Evolutionary conservation across 2,888 invertebrate genomes (phyloP).

Genomic region (Dicranocentrus wangi): DNA sequence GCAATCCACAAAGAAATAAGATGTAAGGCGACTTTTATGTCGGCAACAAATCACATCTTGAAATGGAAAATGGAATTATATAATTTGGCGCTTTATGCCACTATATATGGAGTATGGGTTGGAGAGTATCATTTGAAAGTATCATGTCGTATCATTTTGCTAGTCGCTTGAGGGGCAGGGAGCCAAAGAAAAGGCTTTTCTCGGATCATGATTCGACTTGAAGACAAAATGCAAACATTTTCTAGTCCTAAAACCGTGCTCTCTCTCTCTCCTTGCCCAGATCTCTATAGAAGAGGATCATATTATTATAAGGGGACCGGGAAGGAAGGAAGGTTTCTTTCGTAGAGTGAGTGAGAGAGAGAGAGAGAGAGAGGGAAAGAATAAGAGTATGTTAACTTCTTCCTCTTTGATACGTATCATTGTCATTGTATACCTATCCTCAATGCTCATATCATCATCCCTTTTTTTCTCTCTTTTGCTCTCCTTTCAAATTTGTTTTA

Average conservation of each 20-base stretch:
- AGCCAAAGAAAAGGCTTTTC: conserved; percentile 64
- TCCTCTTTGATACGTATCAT: conserved; percentile 61
- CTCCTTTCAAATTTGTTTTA: conserved; percentile 55
- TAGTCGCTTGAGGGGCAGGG: conserved; percentile 62
- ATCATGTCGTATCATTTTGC: conserved; percentile 72
- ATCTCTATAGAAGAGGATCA: too few species aligned
- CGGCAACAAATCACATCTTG: conserved; percentile 73
- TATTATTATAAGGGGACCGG: too few species aligned
- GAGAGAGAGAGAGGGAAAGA: conserved; percentile 29
- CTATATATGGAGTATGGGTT: conserved; percentile 60
- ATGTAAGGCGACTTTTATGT: conserved; percentile 73
- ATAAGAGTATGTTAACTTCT: conserved; percentile 58
- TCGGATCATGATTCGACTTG: conserved; percentile 66
- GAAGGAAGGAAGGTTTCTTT: too few species aligned
- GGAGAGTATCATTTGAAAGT: conserved; percentile 70
- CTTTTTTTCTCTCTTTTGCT: conserved; percentile 28
- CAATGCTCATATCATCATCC: conserved; percentile 58
- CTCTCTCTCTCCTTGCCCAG: background rate
- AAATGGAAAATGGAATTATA: conserved; percentile 73
- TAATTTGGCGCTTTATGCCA: conserved; percentile 72
- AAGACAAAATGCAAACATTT: conserved; percentile 68
- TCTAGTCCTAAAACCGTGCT: conserved; percentile 43
- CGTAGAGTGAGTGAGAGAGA: conserved; percentile 5
- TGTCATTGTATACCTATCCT: conserved; percentile 63
- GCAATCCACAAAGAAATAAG: conserved; percentile 73